Conservation (phyloP, 2,888 invertebrate genomes). For the Congeria kusceri region DNA sequence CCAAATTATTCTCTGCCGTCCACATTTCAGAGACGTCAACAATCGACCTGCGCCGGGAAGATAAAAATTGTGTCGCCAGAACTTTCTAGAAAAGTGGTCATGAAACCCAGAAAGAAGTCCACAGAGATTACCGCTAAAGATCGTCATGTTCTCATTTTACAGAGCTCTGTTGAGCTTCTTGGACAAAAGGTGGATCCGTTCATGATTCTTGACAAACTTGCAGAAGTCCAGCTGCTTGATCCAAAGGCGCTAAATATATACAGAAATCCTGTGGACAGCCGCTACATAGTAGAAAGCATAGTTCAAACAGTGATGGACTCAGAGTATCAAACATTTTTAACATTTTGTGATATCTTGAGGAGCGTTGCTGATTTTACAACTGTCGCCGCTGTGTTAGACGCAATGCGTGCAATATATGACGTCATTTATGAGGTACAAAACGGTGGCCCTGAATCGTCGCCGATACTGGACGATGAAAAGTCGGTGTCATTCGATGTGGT, state of each 20-base stretch:
- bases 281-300: conserved; percentile 77
- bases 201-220: conserved; percentile 71
- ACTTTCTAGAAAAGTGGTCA: conserved; percentile 64
- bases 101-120: conserved; percentile 69
- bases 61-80: conserved; percentile 78
- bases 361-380: conserved; percentile 69
- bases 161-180: conserved; percentile 76
- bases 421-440: conserved; percentile 74
- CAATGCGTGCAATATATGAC: conserved; percentile 78
- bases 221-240: conserved; percentile 66
- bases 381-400: conserved; percentile 77
- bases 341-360: conserved; percentile 79
- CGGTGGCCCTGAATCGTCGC: conserved; percentile 59
- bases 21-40: conserved; percentile 25
- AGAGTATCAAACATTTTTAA: conserved; percentile 69
- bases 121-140: conserved; percentile 69
- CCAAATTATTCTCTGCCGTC: conserved; percentile 23
- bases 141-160: conserved; percentile 75
- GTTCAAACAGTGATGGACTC: conserved; percentile 71
- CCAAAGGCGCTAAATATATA: conserved; percentile 72
- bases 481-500: conserved; percentile 80
- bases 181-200: conserved; percentile 79
- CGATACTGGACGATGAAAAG: conserved; percentile 78
- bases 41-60: conserved; percentile 48
- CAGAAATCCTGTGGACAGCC: conserved; percentile 74